Base-by-base conservation (phyloP, 1,140 invertebrate species). In the Neoseiulus cucumeris region DNA sequence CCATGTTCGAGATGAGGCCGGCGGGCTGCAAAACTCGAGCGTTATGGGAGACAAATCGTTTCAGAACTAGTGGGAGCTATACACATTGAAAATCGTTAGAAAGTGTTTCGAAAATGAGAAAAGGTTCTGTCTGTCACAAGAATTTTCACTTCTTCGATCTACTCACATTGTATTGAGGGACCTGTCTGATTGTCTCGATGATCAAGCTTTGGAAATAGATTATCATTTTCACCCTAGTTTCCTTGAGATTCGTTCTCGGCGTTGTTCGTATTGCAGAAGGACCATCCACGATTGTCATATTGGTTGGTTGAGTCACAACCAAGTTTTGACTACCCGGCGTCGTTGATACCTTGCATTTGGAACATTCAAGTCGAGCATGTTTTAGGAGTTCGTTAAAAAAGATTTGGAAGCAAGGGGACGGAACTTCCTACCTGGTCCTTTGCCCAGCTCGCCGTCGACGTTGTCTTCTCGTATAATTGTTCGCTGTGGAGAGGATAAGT, bases 1-100 rank as follows among this genome's bases (percentile, higher is more conserved):
- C 51, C 51, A 59, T 59, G 9, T 59, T 59, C 17, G 51, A 59
- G 17, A 59, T 59, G n/a, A 59, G 51, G 14, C 51, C 51, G 14
- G 51, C 51, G 5, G 51, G 51, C 51, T 59, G 51, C 14, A 5
- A 59, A 2, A 17, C 9, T 9, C 4, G 33, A 4, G 33, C 33
- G n/a, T n/a, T n/a, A n/a, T n/a, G n/a, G n/a, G n/a, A n/a, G n/a
- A n/a, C n/a, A n/a, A n/a, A n/a, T n/a, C n/a, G n/a, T n/a, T n/a
- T n/a, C n/a, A n/a, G n/a, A n/a, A n/a, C n/a, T n/a, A n/a, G n/a
- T n/a, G n/a, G n/a, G n/a, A n/a, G n/a, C n/a, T n/a, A n/a, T n/a
- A n/a, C n/a, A n/a, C n/a, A n/a, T n/a, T n/a, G n/a, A n/a, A n/a
- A n/a, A n/a, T n/a, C n/a, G n/a, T n/a, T n/a, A n/a, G n/a, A n/a